Evolutionary conservation across 2,888 invertebrate genomes (phyloP).

Genomic region (Chalcis sispes): DNA sequence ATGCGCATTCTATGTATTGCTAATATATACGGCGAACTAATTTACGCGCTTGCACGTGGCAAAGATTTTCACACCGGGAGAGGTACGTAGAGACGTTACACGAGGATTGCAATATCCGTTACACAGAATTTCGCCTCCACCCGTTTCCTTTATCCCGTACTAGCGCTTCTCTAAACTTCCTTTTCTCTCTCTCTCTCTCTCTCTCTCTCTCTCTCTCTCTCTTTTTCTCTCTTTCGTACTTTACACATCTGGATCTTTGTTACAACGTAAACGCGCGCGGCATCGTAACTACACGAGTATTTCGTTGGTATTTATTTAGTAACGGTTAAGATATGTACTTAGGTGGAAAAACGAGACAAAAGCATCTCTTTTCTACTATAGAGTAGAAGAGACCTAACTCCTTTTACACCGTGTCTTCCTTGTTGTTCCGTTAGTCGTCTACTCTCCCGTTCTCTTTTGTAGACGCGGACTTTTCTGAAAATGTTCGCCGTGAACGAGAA

Average conservation of each 20-base stretch:
- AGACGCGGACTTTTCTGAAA: too few species aligned
- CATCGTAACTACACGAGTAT: not conserved
- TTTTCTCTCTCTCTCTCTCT: not conserved
- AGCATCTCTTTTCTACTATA: too few species aligned
- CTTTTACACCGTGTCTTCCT: too few species aligned
- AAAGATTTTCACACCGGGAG: not conserved
- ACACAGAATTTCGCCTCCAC: not conserved
- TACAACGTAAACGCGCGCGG: not conserved
- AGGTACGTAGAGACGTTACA: not conserved
- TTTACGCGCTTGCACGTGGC: not conserved
- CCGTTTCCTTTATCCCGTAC: not conserved
- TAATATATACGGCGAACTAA: too few species aligned
- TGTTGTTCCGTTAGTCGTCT: too few species aligned
- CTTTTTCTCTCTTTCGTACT: not conserved
- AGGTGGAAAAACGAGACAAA: too few species aligned
- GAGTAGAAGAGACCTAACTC: too few species aligned
- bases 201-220: not conserved
- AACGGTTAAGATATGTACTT: not conserved
- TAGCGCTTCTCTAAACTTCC: not conserved
- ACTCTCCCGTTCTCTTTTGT: too few species aligned
- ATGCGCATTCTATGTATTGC: not conserved
- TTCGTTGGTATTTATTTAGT: slow-evolving; percentile 8
- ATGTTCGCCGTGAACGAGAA: not conserved
- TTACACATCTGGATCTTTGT: slow-evolving; percentile 1
- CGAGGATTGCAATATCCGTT: slow-evolving; percentile 18